Evolutionary conservation across 2,797 vertebrate genomes (phyloP), one percentile per base, ranked within the genome.

Genomic region (Coendou prehensilis): DNA sequence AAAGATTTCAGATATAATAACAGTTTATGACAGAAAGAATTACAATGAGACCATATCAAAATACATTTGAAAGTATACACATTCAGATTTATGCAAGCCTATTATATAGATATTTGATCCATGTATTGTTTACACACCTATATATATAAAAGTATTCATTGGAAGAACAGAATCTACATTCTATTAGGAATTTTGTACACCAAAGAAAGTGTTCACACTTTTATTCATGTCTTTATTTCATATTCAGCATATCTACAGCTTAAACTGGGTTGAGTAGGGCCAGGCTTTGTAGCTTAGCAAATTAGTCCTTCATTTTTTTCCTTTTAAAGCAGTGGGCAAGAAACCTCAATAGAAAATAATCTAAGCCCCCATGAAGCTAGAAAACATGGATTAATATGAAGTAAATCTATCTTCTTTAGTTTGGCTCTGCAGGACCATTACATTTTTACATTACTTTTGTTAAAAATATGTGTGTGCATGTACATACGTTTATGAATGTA

Each of bases 1-100:
- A 97, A 98, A 97, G 89, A 82, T 98, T 98, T 98, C 91, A 97
- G 97, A 98, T 97, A 95, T 83, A 96, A 84, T 97, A 97, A 93
- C 93, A 97, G 96, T 97, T 98, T 90, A 96, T 96, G 90, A 94
- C 95, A 97, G 97, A 96, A 98, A 98, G 94, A 96, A 96, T 96
- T 98, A 97, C 94, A 82, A 84, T 97, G 78, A 95, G 79, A 94
- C 80, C 45, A 33, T 79, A 69, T 83, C 37, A 96, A 94, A 97
- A 88, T 87, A 50, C 13, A 85, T 97, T 97, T 97, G 91, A 90
- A 97, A 97, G 94, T 57, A 28, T 30, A 57, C 28, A 64, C 52
- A 69, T 82, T 89, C 63, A 90, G 26, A 30, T 67, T 37, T 87
- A 57, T 56, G 76, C 15, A 85, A 61, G 37, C n/a, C 50, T 85